Base-by-base conservation (phyloP, 1,140 invertebrate species). In the Atopsyche davidsoni region DNA sequence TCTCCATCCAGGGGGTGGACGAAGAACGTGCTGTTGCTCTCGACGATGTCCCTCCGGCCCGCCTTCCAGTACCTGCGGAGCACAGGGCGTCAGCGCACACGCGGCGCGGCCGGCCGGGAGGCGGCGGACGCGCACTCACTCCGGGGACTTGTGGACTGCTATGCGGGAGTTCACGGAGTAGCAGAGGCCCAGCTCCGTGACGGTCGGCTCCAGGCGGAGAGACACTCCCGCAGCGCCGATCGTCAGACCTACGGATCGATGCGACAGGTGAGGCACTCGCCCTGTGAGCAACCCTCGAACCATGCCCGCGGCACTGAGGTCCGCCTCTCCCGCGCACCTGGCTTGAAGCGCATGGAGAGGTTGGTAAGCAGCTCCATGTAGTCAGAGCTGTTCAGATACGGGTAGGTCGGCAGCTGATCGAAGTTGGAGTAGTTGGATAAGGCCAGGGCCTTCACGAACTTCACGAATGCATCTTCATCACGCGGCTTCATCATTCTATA, bases 1-100 rank as follows among this genome's bases (percentile, higher is more conserved):
- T 85, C 81, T 2, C 81, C 82, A 60, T 85, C 81, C 4, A 85
- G 57, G 0, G 81, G 81, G 68, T 82, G 81, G 1, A 83, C 76
- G 9, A 70, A 76, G n/a, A 83, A 75, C 2, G 74, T 75, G 19
- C 72, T 63, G 13, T 74, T 75, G 28, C 62, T 58, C 36, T 68
- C 62, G 14, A 79, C 43, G 2, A 73, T 36, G 51, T 73, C 71
- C 78, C 78, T 79, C 51, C 69, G 64, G 22, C 74, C 71, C 7
- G 62, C 61, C n/a, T 66, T 63, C 69, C 79, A 75, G 47, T 80
- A 81, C 13, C 79, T 81, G 52, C 32, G 16, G 45, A 49, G 7
- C 32, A 40, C n/a, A n/a, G n/a, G n/a, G n/a, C n/a, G n/a, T n/a
- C n/a, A n/a, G n/a, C n/a, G n/a, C n/a, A n/a, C n/a, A n/a, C n/a